Evolutionary conservation across 2,888 invertebrate genomes (phyloP).

Genomic region (Drosophila cracens): DNA sequence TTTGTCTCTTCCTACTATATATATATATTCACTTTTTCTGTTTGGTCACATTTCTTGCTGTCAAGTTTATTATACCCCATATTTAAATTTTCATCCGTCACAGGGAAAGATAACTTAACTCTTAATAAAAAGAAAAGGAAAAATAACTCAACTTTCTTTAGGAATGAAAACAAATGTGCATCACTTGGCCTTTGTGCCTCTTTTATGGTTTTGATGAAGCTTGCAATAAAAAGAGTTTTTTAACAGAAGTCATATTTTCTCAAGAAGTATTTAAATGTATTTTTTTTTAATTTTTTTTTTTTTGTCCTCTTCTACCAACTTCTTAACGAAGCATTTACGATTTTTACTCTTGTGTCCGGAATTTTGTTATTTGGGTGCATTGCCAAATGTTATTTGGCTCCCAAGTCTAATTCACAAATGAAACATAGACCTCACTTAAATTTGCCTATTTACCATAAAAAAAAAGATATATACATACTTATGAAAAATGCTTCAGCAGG

Average conservation of each 20-base stretch:
- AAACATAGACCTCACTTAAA: conserved; percentile 48
- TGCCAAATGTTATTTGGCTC: conserved; percentile 33
- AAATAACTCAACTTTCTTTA: conserved; percentile 2
- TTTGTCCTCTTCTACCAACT: conserved; percentile 6
- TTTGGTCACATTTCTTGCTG: not conserved
- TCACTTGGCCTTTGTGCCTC: conserved; percentile 5
- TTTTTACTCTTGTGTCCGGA: not conserved
- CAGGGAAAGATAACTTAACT: conserved; percentile 1
- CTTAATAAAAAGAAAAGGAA: not conserved
- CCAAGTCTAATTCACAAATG: conserved; percentile 44
- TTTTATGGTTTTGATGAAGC: conserved; percentile 6
- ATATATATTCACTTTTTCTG: not conserved
- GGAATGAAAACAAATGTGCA: conserved; percentile 15
- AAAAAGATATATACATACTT: conserved; percentile 28
- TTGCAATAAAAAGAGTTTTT: conserved; percentile 6
- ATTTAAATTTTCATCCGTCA: not conserved
- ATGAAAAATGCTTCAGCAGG: conserved; percentile 39
- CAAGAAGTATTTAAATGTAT: conserved; percentile 15
- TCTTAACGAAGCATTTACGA: conserved; percentile 1
- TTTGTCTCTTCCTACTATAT: not conserved
- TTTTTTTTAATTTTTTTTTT: not conserved
- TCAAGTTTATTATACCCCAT: conserved; percentile 1
- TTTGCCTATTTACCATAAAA: conserved; percentile 51
- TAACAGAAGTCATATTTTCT: conserved; percentile 1
- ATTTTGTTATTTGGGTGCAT: conserved; percentile 7